Base-by-base conservation (phyloP, 2,797 vertebrate genomes). In the Miichthys miiuy region DNA sequence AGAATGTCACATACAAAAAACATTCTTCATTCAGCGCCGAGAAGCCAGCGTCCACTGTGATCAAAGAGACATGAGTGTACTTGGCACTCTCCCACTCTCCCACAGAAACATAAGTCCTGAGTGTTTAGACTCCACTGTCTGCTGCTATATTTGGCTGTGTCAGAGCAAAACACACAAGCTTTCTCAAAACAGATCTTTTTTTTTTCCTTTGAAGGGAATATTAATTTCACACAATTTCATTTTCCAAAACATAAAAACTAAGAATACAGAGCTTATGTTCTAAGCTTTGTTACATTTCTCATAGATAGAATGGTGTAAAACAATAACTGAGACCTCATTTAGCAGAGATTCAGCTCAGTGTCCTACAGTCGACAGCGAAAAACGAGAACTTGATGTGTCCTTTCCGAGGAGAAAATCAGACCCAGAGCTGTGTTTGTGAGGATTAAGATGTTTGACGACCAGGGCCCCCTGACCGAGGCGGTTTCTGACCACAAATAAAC, bases 401-500 rank as follows among this genome's bases (percentile, higher is more conserved):
- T 75, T 87, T 68, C 73, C 3, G 60, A 79, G 75, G 66, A 80
- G 76, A 65, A 78, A 84, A 70, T 79, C 80, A 55, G 83, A 87
- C 65, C 67, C 82, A 73, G 80, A 88, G 87, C 82, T 75, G 85
- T 79, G 86, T 89, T 92, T 86, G 86, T 86, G 82, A 89, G 91
- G 91, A 93, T 93, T 91, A 94, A 93, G 91, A 89, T 91, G 92
- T 94, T 93, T 91, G 93, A 93, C 85, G 91, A 91, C 67, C 62
- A 48, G 80, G 85, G 83, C 81, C 84, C 84, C 80, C 84, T 88
- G 87, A 91, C 90, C 85, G 76, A 88, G 88, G 87, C 51, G 89
- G 74, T 91, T 93, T 93, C 92, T 93, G 89, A 93, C 91, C 92
- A 92, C 92, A 93, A 94, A 94, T 91, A 94, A 94, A 94, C 92